Evolutionary conservation across 1,140 invertebrate species (phyloP).

Genomic region (Halesus radiatus): DNA sequence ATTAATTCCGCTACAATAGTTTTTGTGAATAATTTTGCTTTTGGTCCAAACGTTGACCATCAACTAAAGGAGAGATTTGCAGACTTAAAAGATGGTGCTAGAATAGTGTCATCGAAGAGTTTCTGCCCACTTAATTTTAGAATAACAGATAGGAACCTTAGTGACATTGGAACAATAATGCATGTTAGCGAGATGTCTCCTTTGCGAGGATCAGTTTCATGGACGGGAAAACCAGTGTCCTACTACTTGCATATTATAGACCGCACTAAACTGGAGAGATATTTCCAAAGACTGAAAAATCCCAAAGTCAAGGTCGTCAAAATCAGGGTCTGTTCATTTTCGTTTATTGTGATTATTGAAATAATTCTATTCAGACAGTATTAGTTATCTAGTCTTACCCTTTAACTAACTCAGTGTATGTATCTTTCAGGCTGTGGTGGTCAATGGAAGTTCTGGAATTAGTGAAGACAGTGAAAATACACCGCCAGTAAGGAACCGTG

Average conservation of each 20-base stretch:
- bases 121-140: constrained; percentile 98
- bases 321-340: constrained; percentile 64
- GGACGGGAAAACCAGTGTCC: constrained; percentile 97
- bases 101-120: constrained; percentile 98
- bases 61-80: constrained; percentile 96
- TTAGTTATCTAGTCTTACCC: too few species aligned
- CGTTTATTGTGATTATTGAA: constrained; percentile 16
- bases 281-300: constrained; percentile 92
- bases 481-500: constrained; percentile 49
- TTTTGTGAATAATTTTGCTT: constrained; percentile 99
- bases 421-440: constrained; percentile 44
- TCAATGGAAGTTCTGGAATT: constrained; percentile 49
- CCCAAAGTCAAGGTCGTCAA: constrained; percentile 82
- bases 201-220: constrained; percentile 94
- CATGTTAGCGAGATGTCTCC: constrained; percentile 97
- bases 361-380: not conserved
- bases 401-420: not conserved
- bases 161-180: constrained; percentile 99
- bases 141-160: constrained; percentile 88
- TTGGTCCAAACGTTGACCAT: constrained; percentile 97
- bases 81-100: constrained; percentile 94
- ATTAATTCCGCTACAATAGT: constrained; percentile 94
- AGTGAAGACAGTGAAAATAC: constrained; percentile 56
- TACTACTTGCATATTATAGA: constrained; percentile 98
- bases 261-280: constrained; percentile 94